These are phyloP conservation scores for Lophotis ruficrista DNA, from an alignment of 2,113 vertebrate genomes.

Conservation along the genomic window DNA sequence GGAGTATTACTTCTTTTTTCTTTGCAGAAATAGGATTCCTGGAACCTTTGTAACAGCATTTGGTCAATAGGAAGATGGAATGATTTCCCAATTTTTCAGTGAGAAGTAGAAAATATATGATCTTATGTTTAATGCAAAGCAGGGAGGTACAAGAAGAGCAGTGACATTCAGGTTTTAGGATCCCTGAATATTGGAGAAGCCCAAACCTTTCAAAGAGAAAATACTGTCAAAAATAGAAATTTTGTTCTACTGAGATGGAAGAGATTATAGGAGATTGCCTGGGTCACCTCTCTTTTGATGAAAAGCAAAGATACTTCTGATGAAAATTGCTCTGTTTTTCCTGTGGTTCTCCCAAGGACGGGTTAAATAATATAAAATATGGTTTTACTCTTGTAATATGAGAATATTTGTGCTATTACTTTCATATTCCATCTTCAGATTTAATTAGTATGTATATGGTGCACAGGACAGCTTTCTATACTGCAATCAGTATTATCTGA, in stretches of 20 bases:
- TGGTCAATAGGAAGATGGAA: slow-evolving; percentile 4
- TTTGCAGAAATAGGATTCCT: background rate
- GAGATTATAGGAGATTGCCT: background rate
- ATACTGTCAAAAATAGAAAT: background rate
- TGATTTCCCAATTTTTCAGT: slow-evolving; percentile 13
- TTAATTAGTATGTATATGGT: background rate
- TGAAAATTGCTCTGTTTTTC: slow-evolving; percentile 29
- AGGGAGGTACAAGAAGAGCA: background rate
- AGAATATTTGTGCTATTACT: background rate
- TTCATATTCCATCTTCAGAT: background rate
- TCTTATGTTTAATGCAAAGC: background rate
- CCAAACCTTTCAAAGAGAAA: background rate
- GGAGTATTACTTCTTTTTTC: background rate
- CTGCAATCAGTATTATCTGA: background rate
- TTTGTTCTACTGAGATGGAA: background rate
- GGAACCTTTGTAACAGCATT: slow-evolving; percentile 2
- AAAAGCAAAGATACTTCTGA: slow-evolving; percentile 28
- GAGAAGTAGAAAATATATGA: background rate
- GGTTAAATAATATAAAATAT: background rate
- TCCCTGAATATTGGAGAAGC: background rate
- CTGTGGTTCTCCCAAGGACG: background rate
- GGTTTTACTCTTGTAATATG: background rate
- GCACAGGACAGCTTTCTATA: background rate
- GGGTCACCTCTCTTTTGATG: background rate
- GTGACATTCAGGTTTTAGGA: background rate